These are phyloP conservation scores for Adela reaumurella DNA, from an alignment of 2,888 invertebrate species.

Conservation along the genomic window DNA sequence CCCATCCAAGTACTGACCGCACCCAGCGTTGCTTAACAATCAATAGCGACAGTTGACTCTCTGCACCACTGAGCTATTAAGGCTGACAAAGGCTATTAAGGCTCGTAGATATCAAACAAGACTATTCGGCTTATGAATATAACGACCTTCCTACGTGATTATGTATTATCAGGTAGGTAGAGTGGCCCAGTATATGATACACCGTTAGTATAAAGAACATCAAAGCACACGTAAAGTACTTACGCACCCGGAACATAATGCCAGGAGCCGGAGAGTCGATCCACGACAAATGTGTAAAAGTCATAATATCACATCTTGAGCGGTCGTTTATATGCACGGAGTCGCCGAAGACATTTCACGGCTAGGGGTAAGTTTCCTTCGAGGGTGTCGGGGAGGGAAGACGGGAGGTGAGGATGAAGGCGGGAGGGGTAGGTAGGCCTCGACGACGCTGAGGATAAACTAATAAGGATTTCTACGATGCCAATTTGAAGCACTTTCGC, in stretches of 20 bases:
- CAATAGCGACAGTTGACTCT: too few relatives aligned
- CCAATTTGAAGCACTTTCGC: not conserved
- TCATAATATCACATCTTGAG: constrained; percentile 43
- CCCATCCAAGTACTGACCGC: too few relatives aligned
- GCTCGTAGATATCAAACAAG: too few relatives aligned
- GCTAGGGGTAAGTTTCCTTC: constrained; percentile 10
- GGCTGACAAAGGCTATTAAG: too few relatives aligned
- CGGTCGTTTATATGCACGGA: constrained; percentile 56
- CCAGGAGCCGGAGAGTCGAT: constrained; percentile 19
- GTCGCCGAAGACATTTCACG: constrained; percentile 54
- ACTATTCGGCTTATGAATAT: too few relatives aligned
- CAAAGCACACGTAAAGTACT: constrained; percentile 10
- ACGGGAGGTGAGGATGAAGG: not conserved
- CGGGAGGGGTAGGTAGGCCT: not conserved
- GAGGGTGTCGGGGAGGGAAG: constrained; percentile 3
- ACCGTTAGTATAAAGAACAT: too few relatives aligned
- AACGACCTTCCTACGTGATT: too few relatives aligned
- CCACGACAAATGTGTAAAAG: constrained; percentile 39
- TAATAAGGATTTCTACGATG: not conserved
- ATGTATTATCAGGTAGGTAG: too few relatives aligned
- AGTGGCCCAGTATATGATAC: too few relatives aligned
- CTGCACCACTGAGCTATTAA: too few relatives aligned
- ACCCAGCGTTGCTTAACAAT: too few relatives aligned
- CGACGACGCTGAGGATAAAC: not conserved
- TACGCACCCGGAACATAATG: constrained; percentile 9